Base-by-base conservation (phyloP, 92 coral and sea anemone species). In the Pocillopora grandis region DNA sequence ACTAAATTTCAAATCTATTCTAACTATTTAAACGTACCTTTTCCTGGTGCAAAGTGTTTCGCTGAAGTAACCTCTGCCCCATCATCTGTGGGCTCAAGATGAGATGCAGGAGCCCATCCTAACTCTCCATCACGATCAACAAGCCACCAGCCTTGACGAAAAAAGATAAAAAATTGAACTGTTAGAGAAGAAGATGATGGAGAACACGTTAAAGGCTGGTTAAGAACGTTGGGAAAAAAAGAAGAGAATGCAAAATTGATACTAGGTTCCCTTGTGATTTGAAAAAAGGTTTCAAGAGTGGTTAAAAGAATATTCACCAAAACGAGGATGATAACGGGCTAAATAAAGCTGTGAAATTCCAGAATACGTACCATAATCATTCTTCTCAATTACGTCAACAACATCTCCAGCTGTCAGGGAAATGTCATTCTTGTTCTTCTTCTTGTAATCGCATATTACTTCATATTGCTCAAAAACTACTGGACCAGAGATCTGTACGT, bases 91-190 rank as follows among this genome's bases (percentile, higher is more conserved):
- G 92, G 92, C 64, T 90, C 92, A 60, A 90, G 84, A 73, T 86
- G 87, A 18, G 92, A 86, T 0, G 92, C 92, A 9, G 92, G 92
- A 1, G 90, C 92, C 92, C 90, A 90, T 4, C 92, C 92, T 8
- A 90, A 76, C 36, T 81, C 87, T 20, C 87, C 75, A 14, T 90
- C 92, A 12, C 62, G 33, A 58, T 90, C 92, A 49, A 90, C 90
- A 23, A 90, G 87, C 92, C 92, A 90, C 92, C 92, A 90, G 16
- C 92, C 92, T 90, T 65, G 12, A 11, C 31, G 31, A 73, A 62
- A 42, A 56, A 9, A 67, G 77, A 11, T 52, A 0, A 9, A 37
- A 14, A 65, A 17, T 70, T 70, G 16, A n/a, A 2, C 75, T 9
- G 2, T 9, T 70, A 21, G 35, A 55, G 63, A 58, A 75, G 2